These are phyloP conservation scores for Hydrophis major DNA, from an alignment of 2,797 vertebrate genomes.

Conservation along the genomic window DNA sequence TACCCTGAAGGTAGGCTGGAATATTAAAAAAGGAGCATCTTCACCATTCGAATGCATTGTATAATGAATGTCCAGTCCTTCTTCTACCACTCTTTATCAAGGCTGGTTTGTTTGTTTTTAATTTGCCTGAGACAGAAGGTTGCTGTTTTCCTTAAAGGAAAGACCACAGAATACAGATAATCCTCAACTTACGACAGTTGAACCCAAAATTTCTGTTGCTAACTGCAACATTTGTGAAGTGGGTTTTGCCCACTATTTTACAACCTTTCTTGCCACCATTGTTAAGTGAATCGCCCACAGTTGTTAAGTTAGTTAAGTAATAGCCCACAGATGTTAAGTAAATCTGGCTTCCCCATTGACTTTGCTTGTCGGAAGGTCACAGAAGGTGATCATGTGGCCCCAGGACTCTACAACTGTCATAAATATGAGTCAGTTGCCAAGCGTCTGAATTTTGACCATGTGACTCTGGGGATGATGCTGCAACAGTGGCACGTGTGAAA, in stretches of 20 bases:
- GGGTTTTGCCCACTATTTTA: not conserved
- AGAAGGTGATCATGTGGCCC: not conserved
- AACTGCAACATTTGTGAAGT: not conserved
- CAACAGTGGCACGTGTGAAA: not conserved
- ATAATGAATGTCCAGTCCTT: not conserved
- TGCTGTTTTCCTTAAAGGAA: not conserved
- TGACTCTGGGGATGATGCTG: not conserved
- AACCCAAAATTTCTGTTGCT: not conserved
- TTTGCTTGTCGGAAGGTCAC: not conserved
- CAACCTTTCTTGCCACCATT: not conserved
- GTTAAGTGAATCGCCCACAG: not conserved
- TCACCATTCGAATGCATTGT: too few relatives aligned
- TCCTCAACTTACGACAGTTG: not conserved
- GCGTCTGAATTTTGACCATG: too few relatives aligned
- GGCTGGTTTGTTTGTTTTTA: too few relatives aligned
- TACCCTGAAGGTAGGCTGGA: slow-evolving; percentile 85
- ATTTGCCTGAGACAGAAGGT: not conserved
- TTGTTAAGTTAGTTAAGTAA: not conserved
- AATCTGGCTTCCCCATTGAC: not conserved
- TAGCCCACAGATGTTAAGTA: not conserved
- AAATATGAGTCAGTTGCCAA: not conserved
- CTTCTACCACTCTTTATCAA: not conserved
- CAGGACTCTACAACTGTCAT: not conserved
- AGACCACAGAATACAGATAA: not conserved
- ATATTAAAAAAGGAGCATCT: not conserved